phyloP scores from a whole-genome alignment of 2,113 vertebrate genomes.

The Hippocampus zosterae region DNA sequence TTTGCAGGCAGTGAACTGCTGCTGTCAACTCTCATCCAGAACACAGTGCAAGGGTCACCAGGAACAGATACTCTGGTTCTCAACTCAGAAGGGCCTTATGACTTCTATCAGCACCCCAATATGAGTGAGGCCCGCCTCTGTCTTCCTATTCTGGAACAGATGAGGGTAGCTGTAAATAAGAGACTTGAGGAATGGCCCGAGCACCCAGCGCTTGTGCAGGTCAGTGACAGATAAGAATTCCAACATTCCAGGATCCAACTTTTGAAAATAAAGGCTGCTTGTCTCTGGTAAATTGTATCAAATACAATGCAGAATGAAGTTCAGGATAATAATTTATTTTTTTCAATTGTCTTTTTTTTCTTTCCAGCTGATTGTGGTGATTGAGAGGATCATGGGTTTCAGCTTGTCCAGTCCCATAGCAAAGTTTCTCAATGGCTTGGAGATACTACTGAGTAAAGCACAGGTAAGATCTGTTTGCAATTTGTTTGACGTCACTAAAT shows the following conservation, averaged over 20 bases:
- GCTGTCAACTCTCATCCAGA: constrained; percentile 81
- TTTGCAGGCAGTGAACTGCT: constrained; percentile 84
- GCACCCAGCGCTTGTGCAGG: constrained; percentile 89
- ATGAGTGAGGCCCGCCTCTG: constrained; percentile 81
- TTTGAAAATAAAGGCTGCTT: neutral
- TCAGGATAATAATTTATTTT: neutral
- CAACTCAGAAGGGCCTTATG: constrained; percentile 79
- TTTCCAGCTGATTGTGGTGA: constrained; percentile 82
- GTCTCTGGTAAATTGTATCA: neutral
- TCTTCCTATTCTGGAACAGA: constrained; percentile 79
- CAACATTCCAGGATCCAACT: neutral
- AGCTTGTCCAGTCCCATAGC: constrained; percentile 88
- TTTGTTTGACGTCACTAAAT: neutral
- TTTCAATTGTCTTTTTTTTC: neutral
- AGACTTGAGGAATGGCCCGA: constrained; percentile 90
- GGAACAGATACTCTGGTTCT: constrained; percentile 68
- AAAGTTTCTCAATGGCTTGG: constrained; percentile 93
- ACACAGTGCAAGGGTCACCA: constrained; percentile 77
- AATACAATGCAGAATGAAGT: neutral
- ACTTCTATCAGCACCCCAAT: constrained; percentile 94
- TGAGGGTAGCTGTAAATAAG: constrained; percentile 73
- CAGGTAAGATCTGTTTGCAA: constrained; percentile 73
- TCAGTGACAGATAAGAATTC: constrained; percentile 40
- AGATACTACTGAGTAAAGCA: constrained; percentile 91
- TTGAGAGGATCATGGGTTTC: constrained; percentile 85